Conservation (phyloP, 2,113 vertebrate species). For the Verasper variegatus region DNA sequence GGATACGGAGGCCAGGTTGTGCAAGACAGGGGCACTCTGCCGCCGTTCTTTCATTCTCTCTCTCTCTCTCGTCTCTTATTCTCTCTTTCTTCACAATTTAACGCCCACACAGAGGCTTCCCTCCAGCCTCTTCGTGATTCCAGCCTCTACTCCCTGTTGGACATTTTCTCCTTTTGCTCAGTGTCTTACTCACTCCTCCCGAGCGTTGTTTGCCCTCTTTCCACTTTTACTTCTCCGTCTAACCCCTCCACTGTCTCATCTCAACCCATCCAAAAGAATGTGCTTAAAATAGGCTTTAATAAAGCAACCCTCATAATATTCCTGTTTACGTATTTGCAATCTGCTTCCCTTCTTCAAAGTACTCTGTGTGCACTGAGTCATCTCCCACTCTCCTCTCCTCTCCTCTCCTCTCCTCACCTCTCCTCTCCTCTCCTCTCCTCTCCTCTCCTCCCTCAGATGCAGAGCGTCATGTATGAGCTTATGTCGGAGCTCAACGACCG, state of each 20-base stretch:
- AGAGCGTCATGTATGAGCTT: constrained; percentile 98
- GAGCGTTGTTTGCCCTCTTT: constrained; percentile 11
- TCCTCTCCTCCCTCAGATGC: constrained; percentile 85
- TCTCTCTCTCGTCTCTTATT: constrained; percentile 34
- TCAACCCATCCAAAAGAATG: constrained; percentile 5
- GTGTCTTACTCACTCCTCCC: constrained; percentile 30
- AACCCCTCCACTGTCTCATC: constrained; percentile 3
- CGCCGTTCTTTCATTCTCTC: constrained; percentile 39
- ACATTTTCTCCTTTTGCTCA: constrained; percentile 15
- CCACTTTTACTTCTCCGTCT: constrained; percentile 11
- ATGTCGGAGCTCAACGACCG: constrained; percentile 98
- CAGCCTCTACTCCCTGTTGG: constrained; percentile 33
- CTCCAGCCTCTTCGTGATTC: constrained; percentile 48
- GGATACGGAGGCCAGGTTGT: constrained; percentile 61
- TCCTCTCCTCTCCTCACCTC: no score
- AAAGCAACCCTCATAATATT: constrained; percentile 13
- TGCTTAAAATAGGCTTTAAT: constrained; percentile 16
- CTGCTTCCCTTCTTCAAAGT: constrained; percentile 20
- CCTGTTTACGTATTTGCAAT: constrained; percentile 13
- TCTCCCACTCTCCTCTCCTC: no score
- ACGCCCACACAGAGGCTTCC: constrained; percentile 57
- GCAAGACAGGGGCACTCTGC: constrained; percentile 34
- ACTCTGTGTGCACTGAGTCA: constrained; percentile 38
- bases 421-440: background rate
- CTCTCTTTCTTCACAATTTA: constrained; percentile 43